Percentiles rank a stretch among this genome's conserved stretches.
phyloP scores from a whole-genome alignment of 2,797 vertebrate species.

The Rousettus madagascariensis region DNA sequence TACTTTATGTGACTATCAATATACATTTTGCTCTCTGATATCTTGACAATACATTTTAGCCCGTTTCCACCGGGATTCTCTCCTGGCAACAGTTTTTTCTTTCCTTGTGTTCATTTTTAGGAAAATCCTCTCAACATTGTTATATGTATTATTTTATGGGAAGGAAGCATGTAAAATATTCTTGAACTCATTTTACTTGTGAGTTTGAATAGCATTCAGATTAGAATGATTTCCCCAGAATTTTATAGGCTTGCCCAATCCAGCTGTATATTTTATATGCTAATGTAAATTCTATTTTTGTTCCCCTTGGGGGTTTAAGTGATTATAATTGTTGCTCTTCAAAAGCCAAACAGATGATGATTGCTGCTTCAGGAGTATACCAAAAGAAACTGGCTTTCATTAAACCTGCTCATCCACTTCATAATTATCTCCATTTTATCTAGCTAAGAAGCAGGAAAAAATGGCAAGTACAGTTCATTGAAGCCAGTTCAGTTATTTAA shows the following conservation, averaged over 20 bases:
- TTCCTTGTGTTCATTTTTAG: conserved; percentile 80
- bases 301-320: conserved; percentile 89
- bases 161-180: conserved; percentile 84
- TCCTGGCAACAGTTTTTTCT: conserved; percentile 68
- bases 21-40: conserved; percentile 18
- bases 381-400: conserved; percentile 91
- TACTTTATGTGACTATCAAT: conserved; percentile 46
- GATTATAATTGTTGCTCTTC: conserved; percentile 93
- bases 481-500: conserved; percentile 87
- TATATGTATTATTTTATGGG: conserved; percentile 79
- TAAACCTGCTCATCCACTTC: conserved; percentile 90
- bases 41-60: conserved; percentile 65
- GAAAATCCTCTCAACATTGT: conserved; percentile 82
- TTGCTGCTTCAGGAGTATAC: conserved; percentile 91
- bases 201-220: conserved; percentile 88
- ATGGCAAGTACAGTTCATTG: conserved; percentile 86
- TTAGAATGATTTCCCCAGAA: conserved; percentile 86
- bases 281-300: conserved; percentile 91
- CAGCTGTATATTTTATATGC: conserved; percentile 93
- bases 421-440: conserved; percentile 90
- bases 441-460: conserved; percentile 85
- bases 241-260: conserved; percentile 88
- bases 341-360: conserved; percentile 92
- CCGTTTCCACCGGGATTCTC: conserved; percentile 60
- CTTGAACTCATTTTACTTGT: conserved; percentile 85